Base-by-base conservation (phyloP, 2,888 invertebrate species). In the Thera obeliscata region DNA sequence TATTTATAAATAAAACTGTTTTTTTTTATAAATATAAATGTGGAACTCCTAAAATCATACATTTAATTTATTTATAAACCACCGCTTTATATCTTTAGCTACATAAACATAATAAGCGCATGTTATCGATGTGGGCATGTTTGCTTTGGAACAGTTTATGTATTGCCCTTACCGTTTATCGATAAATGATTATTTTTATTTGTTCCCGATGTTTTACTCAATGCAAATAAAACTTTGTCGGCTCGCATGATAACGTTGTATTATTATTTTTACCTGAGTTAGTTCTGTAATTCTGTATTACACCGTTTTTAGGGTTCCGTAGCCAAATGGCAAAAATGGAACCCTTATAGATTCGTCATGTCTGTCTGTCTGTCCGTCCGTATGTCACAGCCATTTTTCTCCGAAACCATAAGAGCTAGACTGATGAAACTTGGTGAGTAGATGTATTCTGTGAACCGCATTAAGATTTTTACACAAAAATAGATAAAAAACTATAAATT, bases 101-200 rank as follows among this genome's bases (percentile, higher is more conserved):
- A 22, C 69, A 72, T 76, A 71, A 68, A 76, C 73, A 77, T 69
- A 71, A 76, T 74, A 76, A 70, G 73, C 79, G 75, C 76, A 76
- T 76, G 71, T 66, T 79, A 78, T 78, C 77, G 71, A 72, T 74
- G 78, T 83, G 82, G 9, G 9, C 82, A 81, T 83, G 81, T 83
- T 81, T 78, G 76, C 74, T 79, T 79, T 71, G 73, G 67, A 68
- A 66, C 69, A 78, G 74, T 66, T 77, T 77, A 75, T 75, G 76
- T 76, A 73, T 73, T 73, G 69, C 73, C 67, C 78, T 72, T 73
- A 73, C 69, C 75, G 70, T 79, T 80, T 76, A 80, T 81, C 67
- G 74, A 72, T 78, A 68, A 75, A 75, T 66, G 71, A 76, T 78
- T 76, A 73, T 73, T 76, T 68, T 73, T 76, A 74, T 72, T 52